Base-by-base conservation (phyloP, 2,113 vertebrate species). In the Cephalopterus ornatus region DNA sequence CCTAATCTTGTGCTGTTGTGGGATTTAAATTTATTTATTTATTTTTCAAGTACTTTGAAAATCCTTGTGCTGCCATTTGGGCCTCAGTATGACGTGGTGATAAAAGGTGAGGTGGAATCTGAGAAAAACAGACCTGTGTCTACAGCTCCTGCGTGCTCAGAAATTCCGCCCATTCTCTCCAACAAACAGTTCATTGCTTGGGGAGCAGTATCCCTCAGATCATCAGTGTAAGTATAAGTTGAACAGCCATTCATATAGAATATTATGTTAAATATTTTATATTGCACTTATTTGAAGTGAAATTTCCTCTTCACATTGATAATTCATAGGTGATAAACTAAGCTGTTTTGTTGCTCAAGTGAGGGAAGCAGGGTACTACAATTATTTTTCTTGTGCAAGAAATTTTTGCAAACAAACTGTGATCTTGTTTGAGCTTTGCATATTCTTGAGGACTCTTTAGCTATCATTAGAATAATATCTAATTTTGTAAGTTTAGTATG, bases 131-230 rank as follows among this genome's bases (percentile, higher is more conserved):
- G 96, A 76, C 82, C 89, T 78, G 66, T 95, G 12, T n/a, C 67
- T 53, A 23, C 79, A 47, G 88, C 50, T 47, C 59, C 95, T 41
- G 63, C 26, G 53, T 85, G 78, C 58, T 91, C 97, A 82, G 98
- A 98, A 56, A 94, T 99, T 78, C 99, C 99, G 12, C 98, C 98
- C 3, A 99, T 99, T 92, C 99, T 99, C 20, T 99, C 99, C 84
- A 99, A 99, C 96, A 99, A 99, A 92, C 99, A 99, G 55, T 99
- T 99, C 52, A 85, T 99, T 90, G 97, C 98, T 21, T 99, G 99
- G 99, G 99, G 99, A 97, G 99, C 99, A 27, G 98, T 99, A 61
- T 96, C 98, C 24, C 96, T 99, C 32, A 99, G 99, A 92, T 97
- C 98, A 96, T 98, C 99, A 83, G 97, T 98, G 99, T 99, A 98